Conservation (phyloP, 2,888 invertebrate species). For the Phortica magna region DNA sequence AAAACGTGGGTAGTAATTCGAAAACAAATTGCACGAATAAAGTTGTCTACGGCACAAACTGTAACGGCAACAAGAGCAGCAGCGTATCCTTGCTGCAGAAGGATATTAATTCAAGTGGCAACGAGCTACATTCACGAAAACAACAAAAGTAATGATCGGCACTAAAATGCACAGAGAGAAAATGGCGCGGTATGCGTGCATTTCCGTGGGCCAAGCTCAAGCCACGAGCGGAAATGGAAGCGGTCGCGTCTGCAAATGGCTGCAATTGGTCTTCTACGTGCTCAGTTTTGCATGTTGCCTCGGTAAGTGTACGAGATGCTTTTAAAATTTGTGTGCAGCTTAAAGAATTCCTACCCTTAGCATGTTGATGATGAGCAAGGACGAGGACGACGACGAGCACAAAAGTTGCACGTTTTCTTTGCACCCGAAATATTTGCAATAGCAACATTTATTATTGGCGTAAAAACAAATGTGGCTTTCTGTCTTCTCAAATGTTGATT, state of each 20-base stretch:
- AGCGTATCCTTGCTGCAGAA: background rate
- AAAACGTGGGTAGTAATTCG: slow-evolving; percentile 52
- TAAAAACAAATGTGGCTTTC: background rate
- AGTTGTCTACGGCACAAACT: slow-evolving; percentile 52
- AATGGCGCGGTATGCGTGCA: slow-evolving; percentile 19
- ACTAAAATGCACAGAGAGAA: background rate
- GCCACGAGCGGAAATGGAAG: slow-evolving; percentile 21
- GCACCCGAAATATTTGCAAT: slow-evolving; percentile 53
- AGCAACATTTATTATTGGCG: slow-evolving; percentile 54
- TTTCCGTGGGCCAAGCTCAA: background rate
- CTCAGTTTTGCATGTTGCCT: slow-evolving; percentile 18
- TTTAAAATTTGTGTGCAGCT: background rate
- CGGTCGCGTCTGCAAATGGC: background rate
- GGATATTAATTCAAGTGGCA: slow-evolving; percentile 18
- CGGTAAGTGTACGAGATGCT: slow-evolving; percentile 6
- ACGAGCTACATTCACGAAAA: background rate
- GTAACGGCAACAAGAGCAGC: background rate
- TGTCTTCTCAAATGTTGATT: background rate
- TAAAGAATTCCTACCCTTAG: background rate
- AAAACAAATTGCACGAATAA: slow-evolving; percentile 72
- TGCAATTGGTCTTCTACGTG: slow-evolving; percentile 23
- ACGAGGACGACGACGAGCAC: slow-evolving; percentile 37
- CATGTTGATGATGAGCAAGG: background rate
- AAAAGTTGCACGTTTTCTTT: slow-evolving; percentile 33
- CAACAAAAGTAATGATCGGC: background rate